Conservation (phyloP, 2,888 invertebrate species). For the Ichneumoninae sp. region DNA sequence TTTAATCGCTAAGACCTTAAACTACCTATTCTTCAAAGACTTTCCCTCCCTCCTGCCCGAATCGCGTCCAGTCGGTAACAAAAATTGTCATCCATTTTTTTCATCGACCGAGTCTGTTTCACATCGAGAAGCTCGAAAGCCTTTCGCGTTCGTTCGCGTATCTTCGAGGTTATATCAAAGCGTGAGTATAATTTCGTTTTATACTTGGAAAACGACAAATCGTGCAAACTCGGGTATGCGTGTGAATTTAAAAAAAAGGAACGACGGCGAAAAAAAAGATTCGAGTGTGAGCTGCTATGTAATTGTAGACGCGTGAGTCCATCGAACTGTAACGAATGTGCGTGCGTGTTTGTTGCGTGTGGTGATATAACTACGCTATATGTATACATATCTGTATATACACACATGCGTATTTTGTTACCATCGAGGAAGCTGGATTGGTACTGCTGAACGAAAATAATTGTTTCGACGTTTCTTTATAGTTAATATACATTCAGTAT, state of each 20-base stretch:
- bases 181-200: constrained; percentile 19
- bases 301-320: constrained; percentile 11
- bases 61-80: not conserved
- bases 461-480: constrained; percentile 13
- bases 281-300: constrained; percentile 12
- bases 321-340: constrained; percentile 39
- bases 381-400: constrained; percentile 7
- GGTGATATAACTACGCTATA: constrained; percentile 4
- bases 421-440: constrained; percentile 18
- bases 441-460: constrained; percentile 35
- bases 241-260: constrained; percentile 27
- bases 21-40: not conserved
- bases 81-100: not conserved
- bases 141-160: not conserved
- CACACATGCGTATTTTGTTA: not conserved
- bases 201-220: constrained; percentile 14
- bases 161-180: constrained; percentile 13
- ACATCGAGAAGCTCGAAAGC: not conserved
- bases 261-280: constrained; percentile 24
- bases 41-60: too few species aligned
- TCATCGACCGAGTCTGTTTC: not conserved
- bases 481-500: constrained; percentile 8
- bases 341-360: constrained; percentile 33
- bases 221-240: constrained; percentile 14
- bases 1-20: not conserved